phyloP scores from a whole-genome alignment of 2,113 vertebrate species.

The Bubalus kerabau region DNA sequence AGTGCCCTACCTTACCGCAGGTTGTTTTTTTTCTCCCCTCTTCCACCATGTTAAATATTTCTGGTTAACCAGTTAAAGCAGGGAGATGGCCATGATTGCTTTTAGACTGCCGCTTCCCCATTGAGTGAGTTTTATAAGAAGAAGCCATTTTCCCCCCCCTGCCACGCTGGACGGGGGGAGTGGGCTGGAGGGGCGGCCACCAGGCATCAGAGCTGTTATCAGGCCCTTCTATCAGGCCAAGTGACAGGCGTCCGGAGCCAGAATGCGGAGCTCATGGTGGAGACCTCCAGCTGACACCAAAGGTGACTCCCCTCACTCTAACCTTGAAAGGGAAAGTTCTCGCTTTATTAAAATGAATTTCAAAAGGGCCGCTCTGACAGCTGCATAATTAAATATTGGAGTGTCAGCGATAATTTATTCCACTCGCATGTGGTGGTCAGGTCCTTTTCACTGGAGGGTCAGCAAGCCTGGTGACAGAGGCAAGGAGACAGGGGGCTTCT shows the following conservation, averaged over 20 bases:
- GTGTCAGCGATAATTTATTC: conserved; percentile 99
- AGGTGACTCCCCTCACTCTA: conserved; percentile 96
- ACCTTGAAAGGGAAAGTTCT: conserved; percentile 95
- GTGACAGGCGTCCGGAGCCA: conserved; percentile 85
- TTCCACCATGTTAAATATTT: conserved; percentile 62
- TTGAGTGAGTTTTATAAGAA: conserved; percentile 76
- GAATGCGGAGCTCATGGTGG: conserved; percentile 82
- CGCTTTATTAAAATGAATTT: conserved; percentile 99
- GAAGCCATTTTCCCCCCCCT: conserved; percentile 54
- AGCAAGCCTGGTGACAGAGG: conserved; percentile 82
- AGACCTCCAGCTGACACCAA: conserved; percentile 93
- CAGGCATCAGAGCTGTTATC: conserved; percentile 82
- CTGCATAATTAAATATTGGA: conserved; percentile 99
- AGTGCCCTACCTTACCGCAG: background rate
- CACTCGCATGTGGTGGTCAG: conserved; percentile 93
- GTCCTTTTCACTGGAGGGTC: conserved; percentile 86
- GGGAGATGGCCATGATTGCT: conserved; percentile 71
- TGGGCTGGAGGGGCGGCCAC: conserved; percentile 69
- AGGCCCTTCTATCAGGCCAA: conserved; percentile 87
- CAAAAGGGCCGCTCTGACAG: conserved; percentile 97
- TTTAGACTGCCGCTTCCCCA: conserved; percentile 73
- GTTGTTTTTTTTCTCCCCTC: background rate
- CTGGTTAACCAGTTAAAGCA: conserved; percentile 68
- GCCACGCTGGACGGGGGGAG: conserved; percentile 72
- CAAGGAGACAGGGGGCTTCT: conserved; percentile 79